Percentiles rank a stretch among this genome's conserved stretches.
Evolutionary conservation across 2,113 vertebrate genomes (phyloP).

Genomic region (Alosa alosa): DNA sequence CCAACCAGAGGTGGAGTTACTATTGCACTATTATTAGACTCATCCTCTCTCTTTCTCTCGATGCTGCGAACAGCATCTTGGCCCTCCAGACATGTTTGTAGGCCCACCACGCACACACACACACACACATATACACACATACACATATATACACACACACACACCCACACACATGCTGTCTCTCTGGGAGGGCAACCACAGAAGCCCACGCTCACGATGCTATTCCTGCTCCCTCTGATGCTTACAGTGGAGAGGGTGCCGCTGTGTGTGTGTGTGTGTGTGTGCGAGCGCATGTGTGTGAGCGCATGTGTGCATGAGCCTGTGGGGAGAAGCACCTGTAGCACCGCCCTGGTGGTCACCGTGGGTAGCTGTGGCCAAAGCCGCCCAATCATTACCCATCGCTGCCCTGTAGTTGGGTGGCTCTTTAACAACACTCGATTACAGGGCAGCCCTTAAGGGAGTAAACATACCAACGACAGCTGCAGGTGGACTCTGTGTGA

Average conservation of each 20-base stretch:
- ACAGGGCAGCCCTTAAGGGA: conserved; percentile 52
- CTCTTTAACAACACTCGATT: conserved; percentile 58
- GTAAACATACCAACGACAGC: conserved; percentile 37
- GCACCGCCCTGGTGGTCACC: conserved; percentile 53
- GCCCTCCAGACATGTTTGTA: conserved; percentile 16
- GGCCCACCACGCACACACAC: not conserved
- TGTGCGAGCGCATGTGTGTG: conserved; percentile 33
- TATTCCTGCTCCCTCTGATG: conserved; percentile 61
- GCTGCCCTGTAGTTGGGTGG: conserved; percentile 56
- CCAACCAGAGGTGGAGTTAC: conserved; percentile 32
- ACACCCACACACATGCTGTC: not conserved
- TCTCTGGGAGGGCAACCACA: conserved; percentile 54
- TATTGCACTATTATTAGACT: conserved; percentile 45
- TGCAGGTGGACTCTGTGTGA: conserved; percentile 71
- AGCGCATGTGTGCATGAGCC: conserved; percentile 38
- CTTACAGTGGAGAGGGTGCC: conserved; percentile 14
- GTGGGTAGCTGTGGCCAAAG: conserved; percentile 32
- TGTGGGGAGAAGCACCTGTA: conserved; percentile 58
- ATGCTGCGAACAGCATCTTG: conserved; percentile 16
- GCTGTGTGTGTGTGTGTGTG: conserved; percentile 30
- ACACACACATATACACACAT: not conserved
- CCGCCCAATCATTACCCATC: conserved; percentile 52
- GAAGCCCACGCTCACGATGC: conserved; percentile 49
- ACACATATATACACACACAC: not conserved
- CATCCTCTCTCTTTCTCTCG: conserved; percentile 23